These are phyloP conservation scores for Epizoanthus fatuus DNA, from an alignment of 92 coral and sea anemone genomes.

Conservation along the genomic window DNA sequence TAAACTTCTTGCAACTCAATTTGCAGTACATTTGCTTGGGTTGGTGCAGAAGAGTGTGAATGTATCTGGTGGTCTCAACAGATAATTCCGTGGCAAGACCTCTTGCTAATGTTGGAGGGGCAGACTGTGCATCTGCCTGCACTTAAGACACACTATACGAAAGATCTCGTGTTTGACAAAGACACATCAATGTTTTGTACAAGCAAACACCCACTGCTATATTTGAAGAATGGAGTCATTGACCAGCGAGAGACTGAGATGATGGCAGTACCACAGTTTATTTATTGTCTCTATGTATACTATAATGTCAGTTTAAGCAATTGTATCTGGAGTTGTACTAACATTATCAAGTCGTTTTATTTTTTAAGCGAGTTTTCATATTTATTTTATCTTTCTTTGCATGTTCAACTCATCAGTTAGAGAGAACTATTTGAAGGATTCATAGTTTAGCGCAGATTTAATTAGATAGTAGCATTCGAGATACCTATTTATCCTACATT, in stretches of 20 bases:
- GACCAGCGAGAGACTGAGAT: not conserved
- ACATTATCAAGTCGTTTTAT: no score
- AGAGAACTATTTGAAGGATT: no score
- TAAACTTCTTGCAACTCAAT: conserved; percentile 58
- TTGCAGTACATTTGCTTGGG: conserved; percentile 62
- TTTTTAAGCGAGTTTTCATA: no score
- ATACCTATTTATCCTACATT: no score
- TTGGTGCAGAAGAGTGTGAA: conserved; percentile 61
- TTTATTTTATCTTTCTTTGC: no score
- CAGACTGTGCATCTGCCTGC: conserved; percentile 68
- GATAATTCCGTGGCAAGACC: conserved; percentile 65
- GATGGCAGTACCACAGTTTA: not conserved
- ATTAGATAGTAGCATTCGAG: no score
- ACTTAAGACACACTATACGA: conserved; percentile 68
- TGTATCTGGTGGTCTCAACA: conserved; percentile 52
- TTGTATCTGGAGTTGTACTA: no score
- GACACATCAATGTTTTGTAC: conserved; percentile 52
- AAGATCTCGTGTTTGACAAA: conserved; percentile 48
- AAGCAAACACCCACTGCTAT: not conserved
- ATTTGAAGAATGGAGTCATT: not conserved
- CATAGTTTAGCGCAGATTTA: no score
- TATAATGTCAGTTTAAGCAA: no score
- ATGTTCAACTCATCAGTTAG: no score
- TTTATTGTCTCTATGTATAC: no score
- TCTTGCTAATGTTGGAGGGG: conserved; percentile 68